Evolutionary conservation across 1,140 invertebrate genomes (phyloP), one percentile per base, ranked within the genome.

Genomic region (Drosophila kurseongensis): DNA sequence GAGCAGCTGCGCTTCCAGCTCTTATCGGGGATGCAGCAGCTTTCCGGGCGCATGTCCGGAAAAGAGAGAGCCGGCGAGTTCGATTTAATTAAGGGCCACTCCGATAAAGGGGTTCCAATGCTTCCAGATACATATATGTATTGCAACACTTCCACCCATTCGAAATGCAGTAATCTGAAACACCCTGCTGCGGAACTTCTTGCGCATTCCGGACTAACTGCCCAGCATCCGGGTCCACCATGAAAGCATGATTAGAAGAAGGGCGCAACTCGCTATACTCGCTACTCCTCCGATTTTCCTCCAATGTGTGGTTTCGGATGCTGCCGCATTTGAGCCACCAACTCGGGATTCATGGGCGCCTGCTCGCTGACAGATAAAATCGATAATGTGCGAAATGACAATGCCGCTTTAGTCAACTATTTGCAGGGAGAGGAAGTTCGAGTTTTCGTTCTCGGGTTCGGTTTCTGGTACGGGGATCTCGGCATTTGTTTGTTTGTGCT

Each of bases 351-450:
- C 35, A 55, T 88, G 83, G 27, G 27, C 54, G 52, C 83, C 83
- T 88, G 84, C 42, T 88, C 23, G 23, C 56, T 44, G 36, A 45
- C 73, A 88, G 83, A 88, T 88, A 89, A 88, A 88, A 88, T 88
- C 83, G 84, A 88, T 88, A 88, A 84, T 89, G 86, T 89, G 79
- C 79, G 80, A 78, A 89, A 68, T 84, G 73, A 61, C 68, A 58
- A 58, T 69, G 77, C 44, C 42, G 32, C 50, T 32, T 40, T 23
- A 44, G 32, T 45, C 56, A 60, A 61, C 56, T 65, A 61, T 35
- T 61, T 10, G 40, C 27, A n/a, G 45, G 36, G 59, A 67, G 63
- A 23, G 23, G 23, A 23, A 23, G 23, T 23, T 23, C 23, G 4
- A 23, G 23, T 23, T 23, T 23, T 23, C 23, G 23, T 23, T 23